A percentile compares a stretch with the other conserved stretches of the same genome.
These are phyloP conservation scores for Cepphus grylle DNA, from an alignment of 2,113 vertebrate genomes.

Conservation along the genomic window DNA sequence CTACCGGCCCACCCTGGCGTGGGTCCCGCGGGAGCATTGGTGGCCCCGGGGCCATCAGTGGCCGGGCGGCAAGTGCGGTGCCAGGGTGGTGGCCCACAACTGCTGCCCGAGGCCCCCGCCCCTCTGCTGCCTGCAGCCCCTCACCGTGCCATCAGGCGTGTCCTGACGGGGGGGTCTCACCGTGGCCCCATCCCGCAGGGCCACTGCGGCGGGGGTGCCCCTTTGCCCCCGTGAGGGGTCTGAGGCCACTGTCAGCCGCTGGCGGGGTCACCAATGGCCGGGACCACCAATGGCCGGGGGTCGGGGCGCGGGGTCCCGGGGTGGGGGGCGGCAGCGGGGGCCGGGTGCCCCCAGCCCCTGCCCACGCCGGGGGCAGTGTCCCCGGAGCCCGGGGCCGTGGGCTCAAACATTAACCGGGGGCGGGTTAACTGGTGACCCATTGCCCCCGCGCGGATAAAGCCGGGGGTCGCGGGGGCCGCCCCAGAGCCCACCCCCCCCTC, in stretches of 20 bases:
- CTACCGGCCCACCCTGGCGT: too few species aligned
- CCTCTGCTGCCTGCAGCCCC: not conserved
- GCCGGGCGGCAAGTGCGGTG: fast-evolving
- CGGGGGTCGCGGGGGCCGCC: not conserved
- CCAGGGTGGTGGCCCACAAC: too few species aligned
- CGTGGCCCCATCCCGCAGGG: not conserved
- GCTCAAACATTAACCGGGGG: not conserved
- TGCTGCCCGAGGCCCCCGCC: not conserved
- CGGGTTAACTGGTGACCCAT: not conserved
- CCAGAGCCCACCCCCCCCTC: not conserved
- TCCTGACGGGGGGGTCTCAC: fast-evolving
- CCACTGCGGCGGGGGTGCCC: not conserved
- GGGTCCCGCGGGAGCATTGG: not conserved
- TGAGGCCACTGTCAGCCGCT: fast-evolving
- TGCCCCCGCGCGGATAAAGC: not conserved
- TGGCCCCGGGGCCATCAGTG: not conserved
- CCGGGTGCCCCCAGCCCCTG: not conserved
- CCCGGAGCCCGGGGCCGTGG: not conserved
- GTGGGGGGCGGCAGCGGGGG: not conserved
- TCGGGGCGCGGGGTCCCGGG: not conserved
- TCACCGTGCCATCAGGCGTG: not conserved
- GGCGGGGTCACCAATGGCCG: too few species aligned
- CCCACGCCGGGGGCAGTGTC: not conserved
- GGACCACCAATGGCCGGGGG: not conserved
- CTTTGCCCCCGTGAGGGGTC: not conserved